These are phyloP conservation scores for Glaucomys volans DNA, from an alignment of 2,113 vertebrate species.

Conservation along the genomic window DNA sequence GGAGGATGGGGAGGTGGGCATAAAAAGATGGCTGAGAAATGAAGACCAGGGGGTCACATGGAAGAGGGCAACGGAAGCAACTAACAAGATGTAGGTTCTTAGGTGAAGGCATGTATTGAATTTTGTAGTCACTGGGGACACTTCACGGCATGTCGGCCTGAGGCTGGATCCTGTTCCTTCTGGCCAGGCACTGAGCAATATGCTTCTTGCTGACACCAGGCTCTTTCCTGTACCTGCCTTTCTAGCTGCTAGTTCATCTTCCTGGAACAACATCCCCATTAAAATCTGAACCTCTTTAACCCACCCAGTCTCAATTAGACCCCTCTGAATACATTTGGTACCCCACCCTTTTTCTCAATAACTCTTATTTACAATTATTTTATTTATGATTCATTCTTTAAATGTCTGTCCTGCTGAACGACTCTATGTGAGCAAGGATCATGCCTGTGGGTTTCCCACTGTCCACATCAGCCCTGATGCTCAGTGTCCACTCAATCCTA, in stretches of 20 bases:
- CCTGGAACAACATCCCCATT: neutral
- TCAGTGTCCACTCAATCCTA: neutral
- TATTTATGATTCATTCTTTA: neutral
- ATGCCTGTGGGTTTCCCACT: neutral
- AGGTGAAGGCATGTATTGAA: accelerated
- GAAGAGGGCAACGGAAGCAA: neutral
- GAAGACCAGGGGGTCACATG: neutral
- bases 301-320: neutral
- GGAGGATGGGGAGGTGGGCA: neutral
- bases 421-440: neutral
- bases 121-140: neutral
- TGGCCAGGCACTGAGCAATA: too few relatives aligned
- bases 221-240: neutral
- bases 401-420: neutral
- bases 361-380: neutral
- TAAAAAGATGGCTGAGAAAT: neutral
- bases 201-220: slow-evolving; percentile 34
- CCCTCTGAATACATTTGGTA: neutral
- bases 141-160: neutral
- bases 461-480: neutral
- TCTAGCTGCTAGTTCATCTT: slow-evolving; percentile 45
- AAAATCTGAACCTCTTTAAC: neutral
- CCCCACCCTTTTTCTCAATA: neutral
- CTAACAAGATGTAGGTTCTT: neutral
- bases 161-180: neutral